A percentile compares a stretch with the other conserved stretches of the same genome.
These are phyloP conservation scores for Caenorhabditis angaria DNA, from an alignment of 2,888 invertebrate species.

Conservation along the genomic window DNA sequence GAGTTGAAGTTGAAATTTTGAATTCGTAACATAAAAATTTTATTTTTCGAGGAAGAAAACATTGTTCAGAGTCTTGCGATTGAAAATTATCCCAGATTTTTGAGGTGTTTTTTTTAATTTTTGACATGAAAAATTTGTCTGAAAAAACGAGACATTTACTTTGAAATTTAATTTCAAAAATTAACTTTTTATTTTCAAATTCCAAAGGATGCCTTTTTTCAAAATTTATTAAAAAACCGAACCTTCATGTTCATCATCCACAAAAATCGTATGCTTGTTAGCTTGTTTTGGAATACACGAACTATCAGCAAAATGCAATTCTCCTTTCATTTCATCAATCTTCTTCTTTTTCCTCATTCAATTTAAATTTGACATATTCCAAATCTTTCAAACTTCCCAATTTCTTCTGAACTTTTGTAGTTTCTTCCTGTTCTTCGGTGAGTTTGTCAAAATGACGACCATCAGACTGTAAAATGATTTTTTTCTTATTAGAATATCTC, in stretches of 20 bases:
- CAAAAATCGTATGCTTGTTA: slow-evolving; percentile 65
- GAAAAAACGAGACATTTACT: too few species aligned
- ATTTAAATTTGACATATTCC: slow-evolving; percentile 86
- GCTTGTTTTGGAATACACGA: slow-evolving; percentile 17
- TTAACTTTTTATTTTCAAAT: background rate
- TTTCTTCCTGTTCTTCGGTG: slow-evolving; percentile 75
- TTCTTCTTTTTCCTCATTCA: slow-evolving; percentile 67
- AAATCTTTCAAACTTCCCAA: slow-evolving; percentile 90
- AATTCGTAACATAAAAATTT: too few species aligned
- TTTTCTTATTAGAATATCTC: background rate
- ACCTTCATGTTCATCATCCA: slow-evolving; percentile 65
- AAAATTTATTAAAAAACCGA: background rate
- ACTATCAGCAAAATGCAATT: slow-evolving; percentile 61
- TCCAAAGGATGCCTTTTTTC: slow-evolving; percentile 47
- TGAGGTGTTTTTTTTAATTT: too few species aligned
- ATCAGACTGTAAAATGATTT: slow-evolving; percentile 30
- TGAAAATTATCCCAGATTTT: too few species aligned
- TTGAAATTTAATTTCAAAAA: too few species aligned
- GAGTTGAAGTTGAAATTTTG: too few species aligned
- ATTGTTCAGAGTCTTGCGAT: too few species aligned
- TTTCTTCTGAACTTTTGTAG: slow-evolving; percentile 83
- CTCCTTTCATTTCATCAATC: slow-evolving; percentile 64
- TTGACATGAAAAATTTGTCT: too few species aligned
- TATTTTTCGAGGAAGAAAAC: too few species aligned
- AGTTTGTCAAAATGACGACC: slow-evolving; percentile 57